A percentile compares a stretch with the other conserved stretches of the same genome.
phyloP scores from a whole-genome alignment of 2,888 invertebrate species.

The Coelopa pilipes region DNA sequence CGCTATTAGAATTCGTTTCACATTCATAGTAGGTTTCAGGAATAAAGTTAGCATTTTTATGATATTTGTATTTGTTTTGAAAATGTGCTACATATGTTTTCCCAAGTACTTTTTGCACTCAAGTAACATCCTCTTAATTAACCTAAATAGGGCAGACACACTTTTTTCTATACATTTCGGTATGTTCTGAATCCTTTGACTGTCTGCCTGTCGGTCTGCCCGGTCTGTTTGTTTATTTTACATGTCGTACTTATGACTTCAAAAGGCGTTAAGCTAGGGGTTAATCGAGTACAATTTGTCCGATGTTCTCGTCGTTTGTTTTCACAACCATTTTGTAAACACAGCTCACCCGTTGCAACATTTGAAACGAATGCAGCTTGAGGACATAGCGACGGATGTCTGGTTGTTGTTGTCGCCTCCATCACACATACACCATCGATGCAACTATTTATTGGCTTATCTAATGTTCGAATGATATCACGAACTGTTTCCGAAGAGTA shows the following conservation, averaged over 20 bases:
- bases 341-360: slow-evolving; percentile 13
- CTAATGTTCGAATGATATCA: slow-evolving; percentile 21
- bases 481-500: background rate
- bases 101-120: too few species aligned
- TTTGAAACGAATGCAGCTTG: slow-evolving; percentile 6
- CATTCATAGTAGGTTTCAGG: too few species aligned
- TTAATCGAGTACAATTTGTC: slow-evolving; percentile 18
- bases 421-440: slow-evolving; percentile 15
- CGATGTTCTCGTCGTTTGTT: slow-evolving; percentile 1
- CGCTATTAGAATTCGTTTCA: too few species aligned
- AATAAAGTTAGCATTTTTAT: background rate
- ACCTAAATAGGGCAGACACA: too few species aligned
- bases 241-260: too few species aligned
- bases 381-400: background rate
- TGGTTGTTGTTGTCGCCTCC: background rate
- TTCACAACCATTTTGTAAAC: slow-evolving; percentile 27
- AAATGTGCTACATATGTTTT: background rate
- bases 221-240: too few species aligned
- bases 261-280: slow-evolving; percentile 20
- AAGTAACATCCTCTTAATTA: too few species aligned
- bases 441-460: slow-evolving; percentile 29
- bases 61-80: background rate
- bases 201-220: too few species aligned
- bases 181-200: too few species aligned
- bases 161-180: too few species aligned